Base-by-base conservation (phyloP, 2,888 invertebrate genomes). In the Phragmatobia fuliginosa region DNA sequence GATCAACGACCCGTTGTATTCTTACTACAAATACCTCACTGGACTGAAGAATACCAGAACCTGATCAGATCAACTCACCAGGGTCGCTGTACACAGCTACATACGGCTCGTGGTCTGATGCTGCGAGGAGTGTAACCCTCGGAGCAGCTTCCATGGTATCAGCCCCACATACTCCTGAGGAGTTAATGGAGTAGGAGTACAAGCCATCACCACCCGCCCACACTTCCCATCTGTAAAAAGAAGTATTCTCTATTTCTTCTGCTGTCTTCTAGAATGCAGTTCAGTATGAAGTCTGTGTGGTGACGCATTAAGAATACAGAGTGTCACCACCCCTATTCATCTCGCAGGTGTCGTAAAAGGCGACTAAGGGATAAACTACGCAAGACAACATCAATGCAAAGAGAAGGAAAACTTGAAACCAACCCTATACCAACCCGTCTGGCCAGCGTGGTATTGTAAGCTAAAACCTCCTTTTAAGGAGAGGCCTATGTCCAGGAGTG, bases 181-280 rank as follows among this genome's bases (percentile, higher is more conserved):
- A 96, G 80, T 96, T 96, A 66, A 99, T 94, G 0, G 96, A 95
- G 89, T 98, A 98, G 32, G 98, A 96, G 65, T 97, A 97, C 76
- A 99, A 97, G 67, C 96, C 96, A 1, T 98, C 98, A 82, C 98
- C 98, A 0, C 99, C 99, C 81, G 98, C 98, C 99, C 99, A 99
- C 25, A 99, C 90, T 87, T 98, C 98, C 82, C 97, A 96, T 2
- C 97, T 97, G 79, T 21, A 18, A 28, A 10, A 0, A 60, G 59
- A 18, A 25, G 45, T 32, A 18, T 10, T 0, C 18, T 8, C 16
- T 36, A 25, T 28, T 38, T 21, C 1, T 62, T 31, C 58, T 7
- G 6, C 7, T 21, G 18, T 45, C 18, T 45, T 41, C 18, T 16
- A 41, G 41, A 18, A 41, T 38, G 1, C 16, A 38, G 18, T 41